Conservation (phyloP, 2,797 vertebrate species). For the Epinephelus malabaricus region DNA sequence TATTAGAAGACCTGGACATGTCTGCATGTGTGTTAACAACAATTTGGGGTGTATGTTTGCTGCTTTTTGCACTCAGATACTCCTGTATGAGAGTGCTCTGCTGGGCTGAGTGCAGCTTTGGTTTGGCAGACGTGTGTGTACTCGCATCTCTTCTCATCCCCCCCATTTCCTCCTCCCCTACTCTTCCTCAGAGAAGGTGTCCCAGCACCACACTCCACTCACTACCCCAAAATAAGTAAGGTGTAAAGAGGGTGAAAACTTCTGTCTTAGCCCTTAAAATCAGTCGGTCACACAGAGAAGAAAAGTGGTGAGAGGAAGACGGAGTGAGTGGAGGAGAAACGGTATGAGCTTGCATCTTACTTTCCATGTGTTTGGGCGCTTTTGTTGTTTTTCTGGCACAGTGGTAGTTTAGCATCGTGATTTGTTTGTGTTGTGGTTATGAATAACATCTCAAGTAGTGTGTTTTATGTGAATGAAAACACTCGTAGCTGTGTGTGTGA, state of each 20-base stretch:
- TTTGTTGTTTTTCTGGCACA: conserved; percentile 48
- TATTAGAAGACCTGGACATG: conserved; percentile 45
- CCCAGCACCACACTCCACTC: conserved; percentile 57
- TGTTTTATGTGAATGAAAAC: conserved; percentile 48
- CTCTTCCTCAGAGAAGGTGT: conserved; percentile 73
- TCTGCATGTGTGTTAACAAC: conserved; percentile 1
- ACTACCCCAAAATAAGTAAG: conserved; percentile 60
- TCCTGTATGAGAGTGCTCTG: conserved; percentile 31
- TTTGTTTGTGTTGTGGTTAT: conserved; percentile 46
- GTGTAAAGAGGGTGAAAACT: conserved; percentile 42
- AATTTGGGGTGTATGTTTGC: not conserved
- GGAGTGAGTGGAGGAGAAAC: conserved; percentile 70
- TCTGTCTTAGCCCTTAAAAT: conserved; percentile 34
- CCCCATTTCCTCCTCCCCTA: conserved; percentile 71
- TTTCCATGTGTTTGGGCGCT: conserved; percentile 56
- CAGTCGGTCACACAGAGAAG: conserved; percentile 41
- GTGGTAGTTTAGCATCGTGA: conserved; percentile 34
- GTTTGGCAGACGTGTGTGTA: conserved; percentile 48
- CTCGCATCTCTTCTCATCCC: conserved; percentile 61
- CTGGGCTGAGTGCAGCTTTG: conserved; percentile 50
- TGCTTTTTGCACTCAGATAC: conserved; percentile 18
- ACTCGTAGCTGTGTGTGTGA: conserved; percentile 16
- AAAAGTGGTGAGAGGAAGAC: conserved; percentile 57
- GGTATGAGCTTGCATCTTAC: conserved; percentile 73
- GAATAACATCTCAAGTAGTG: conserved; percentile 25